Conservation (phyloP, 2,888 invertebrate genomes). For the Folsomia candida region DNA sequence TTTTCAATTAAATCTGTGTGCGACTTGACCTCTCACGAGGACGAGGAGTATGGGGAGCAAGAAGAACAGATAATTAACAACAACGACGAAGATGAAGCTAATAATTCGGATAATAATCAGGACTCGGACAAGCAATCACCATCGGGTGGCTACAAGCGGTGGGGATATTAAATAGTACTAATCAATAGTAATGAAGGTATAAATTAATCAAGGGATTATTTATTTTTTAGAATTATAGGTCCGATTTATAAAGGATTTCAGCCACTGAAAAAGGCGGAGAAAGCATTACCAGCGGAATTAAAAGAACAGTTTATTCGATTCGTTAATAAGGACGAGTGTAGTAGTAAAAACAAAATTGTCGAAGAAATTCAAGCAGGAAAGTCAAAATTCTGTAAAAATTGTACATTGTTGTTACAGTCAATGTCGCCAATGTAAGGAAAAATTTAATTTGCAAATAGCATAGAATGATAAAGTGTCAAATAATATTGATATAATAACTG, state of each 20-base stretch:
- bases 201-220: too few species aligned
- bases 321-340: neutral
- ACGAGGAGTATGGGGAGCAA: neutral
- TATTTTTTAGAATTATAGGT: neutral
- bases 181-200: too few species aligned
- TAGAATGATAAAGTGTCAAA: too few species aligned
- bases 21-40: neutral
- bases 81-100: neutral
- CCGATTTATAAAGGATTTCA: neutral
- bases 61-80: neutral
- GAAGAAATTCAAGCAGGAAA: too few species aligned
- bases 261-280: neutral
- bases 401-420: too few species aligned
- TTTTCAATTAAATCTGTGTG: neutral
- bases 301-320: constrained; percentile 3
- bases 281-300: neutral
- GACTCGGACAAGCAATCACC: neutral
- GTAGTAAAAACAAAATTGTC: neutral
- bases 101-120: too few species aligned
- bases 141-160: neutral
- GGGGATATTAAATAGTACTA: too few species aligned
- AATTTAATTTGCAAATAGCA: too few species aligned
- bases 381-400: too few species aligned
- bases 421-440: too few species aligned
- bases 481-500: too few species aligned